Base-by-base conservation (phyloP, 1,140 invertebrate genomes). In the Anastrepha obliqua region DNA sequence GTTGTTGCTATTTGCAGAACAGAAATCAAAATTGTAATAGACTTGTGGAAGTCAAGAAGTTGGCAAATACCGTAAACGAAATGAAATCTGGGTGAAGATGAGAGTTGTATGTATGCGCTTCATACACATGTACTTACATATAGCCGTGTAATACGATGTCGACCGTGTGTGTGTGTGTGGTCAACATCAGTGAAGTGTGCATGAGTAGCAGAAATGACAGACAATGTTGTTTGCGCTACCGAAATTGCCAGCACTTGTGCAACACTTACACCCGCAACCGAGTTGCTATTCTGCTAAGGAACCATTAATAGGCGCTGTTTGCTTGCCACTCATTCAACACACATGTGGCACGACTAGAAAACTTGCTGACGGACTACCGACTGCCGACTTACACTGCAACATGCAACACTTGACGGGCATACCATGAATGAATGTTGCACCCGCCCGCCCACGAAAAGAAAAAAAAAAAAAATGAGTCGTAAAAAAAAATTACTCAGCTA, bases 41-140 rank as follows among this genome's bases (percentile, higher is more conserved):
- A 74, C 67, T 74, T 74, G 42, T 39, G 67, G 39, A 74, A 74
- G 67, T 74, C 67, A 74, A 74, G 67, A 74, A 74, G 67, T 74
- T 47, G 67, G 67, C 67, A 74, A 74, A 74, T 74, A 74, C 42
- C 67, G 67, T 74, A 74, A 74, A 74, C 67, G 67, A 74, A 74
- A 74, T 74, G 67, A 74, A 44, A 74, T 47, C 67, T 74, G 67
- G 67, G 67, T 74, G 67, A 74, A 74, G 67, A 74, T 74, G 67
- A 74, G 67, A 44, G 67, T 44, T 6, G 9, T 47, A n/a, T 47
- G 15, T 47, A n/a, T 47, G 39, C 8, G 0, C 11, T n/a, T 17
- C 7, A n/a, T 44, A 70, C 39, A 42, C 42, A 44, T 2, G 60
- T 62, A 62, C 15, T 4, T 62, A 62, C 17, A 62, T 15, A 42